Evolutionary conservation across 2,113 vertebrate species (phyloP).

Genomic region (Oxyruncus cristatus): DNA sequence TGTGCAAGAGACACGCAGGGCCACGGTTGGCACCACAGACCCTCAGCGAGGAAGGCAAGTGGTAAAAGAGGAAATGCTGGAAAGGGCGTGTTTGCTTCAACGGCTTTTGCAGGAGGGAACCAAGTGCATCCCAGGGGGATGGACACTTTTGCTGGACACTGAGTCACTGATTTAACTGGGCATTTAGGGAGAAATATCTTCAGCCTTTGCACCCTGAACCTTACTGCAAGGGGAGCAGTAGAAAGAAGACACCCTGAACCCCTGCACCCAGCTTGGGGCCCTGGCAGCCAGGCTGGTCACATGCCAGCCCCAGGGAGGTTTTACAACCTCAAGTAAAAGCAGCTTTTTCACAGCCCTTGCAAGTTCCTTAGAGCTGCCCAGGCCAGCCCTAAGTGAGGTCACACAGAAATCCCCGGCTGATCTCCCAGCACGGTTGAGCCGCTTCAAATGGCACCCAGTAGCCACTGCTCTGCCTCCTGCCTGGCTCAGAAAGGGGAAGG

Average conservation of each 20-base stretch:
- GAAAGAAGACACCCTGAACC: background rate
- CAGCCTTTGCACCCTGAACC: fast-evolving
- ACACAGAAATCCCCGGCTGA: background rate
- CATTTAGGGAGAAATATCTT: background rate
- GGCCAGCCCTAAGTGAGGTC: fast-evolving
- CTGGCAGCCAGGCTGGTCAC: background rate
- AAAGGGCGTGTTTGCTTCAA: fast-evolving
- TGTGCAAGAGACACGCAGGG: fast-evolving
- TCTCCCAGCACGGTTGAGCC: background rate
- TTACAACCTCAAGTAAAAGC: background rate
- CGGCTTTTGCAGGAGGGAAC: background rate
- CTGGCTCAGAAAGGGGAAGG: background rate
- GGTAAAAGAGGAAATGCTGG: background rate
- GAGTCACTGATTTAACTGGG: background rate
- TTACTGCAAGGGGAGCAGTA: background rate
- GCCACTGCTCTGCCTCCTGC: background rate
- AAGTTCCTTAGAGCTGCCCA: background rate
- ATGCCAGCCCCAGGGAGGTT: too few species aligned
- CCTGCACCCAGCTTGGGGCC: background rate
- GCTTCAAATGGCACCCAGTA: background rate
- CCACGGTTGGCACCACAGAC: fast-evolving
- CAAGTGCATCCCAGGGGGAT: fast-evolving
- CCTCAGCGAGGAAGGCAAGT: fast-evolving
- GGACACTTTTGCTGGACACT: fast-evolving
- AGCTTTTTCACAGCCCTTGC: background rate